These are phyloP conservation scores for Chelonus formosanus DNA, from an alignment of 2,888 invertebrate species.

Conservation along the genomic window DNA sequence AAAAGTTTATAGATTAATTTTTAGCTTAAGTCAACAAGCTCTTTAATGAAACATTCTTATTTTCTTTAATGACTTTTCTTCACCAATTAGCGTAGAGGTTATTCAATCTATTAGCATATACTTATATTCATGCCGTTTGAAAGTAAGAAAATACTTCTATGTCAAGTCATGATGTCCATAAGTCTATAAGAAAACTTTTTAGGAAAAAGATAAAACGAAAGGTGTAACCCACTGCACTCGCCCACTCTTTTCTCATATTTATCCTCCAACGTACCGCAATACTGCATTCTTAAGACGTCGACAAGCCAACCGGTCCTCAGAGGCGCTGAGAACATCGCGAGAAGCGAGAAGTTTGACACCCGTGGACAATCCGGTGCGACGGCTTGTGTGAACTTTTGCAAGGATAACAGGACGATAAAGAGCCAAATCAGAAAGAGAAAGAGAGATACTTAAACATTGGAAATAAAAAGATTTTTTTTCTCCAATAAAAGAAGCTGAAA, in stretches of 20 bases:
- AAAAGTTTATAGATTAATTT: no score
- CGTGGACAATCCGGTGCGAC: conserved; percentile 34
- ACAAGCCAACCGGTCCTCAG: conserved; percentile 7
- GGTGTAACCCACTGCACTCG: conserved; percentile 46
- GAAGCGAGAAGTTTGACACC: conserved; percentile 37
- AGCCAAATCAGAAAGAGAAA: conserved; percentile 43
- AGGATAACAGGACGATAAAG: conserved; percentile 53
- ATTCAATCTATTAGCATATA: no score
- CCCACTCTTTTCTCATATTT: conserved; percentile 20
- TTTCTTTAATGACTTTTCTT: no score
- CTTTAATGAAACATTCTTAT: no score
- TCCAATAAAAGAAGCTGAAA: neutral
- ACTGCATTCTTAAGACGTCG: conserved; percentile 25
- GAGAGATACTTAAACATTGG: no score
- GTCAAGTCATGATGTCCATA: no score
- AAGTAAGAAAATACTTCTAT: no score
- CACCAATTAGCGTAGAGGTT: no score
- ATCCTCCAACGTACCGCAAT: conserved; percentile 15
- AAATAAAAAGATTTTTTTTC: neutral
- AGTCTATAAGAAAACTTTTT: neutral
- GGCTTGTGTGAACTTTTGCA: conserved; percentile 35
- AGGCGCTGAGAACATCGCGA: conserved; percentile 29
- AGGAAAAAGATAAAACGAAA: conserved; percentile 29
- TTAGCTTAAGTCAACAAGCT: no score
- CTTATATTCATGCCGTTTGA: no score